Evolutionary conservation across 2,113 vertebrate genomes (phyloP).

Genomic region (Accipiter cooperii): DNA sequence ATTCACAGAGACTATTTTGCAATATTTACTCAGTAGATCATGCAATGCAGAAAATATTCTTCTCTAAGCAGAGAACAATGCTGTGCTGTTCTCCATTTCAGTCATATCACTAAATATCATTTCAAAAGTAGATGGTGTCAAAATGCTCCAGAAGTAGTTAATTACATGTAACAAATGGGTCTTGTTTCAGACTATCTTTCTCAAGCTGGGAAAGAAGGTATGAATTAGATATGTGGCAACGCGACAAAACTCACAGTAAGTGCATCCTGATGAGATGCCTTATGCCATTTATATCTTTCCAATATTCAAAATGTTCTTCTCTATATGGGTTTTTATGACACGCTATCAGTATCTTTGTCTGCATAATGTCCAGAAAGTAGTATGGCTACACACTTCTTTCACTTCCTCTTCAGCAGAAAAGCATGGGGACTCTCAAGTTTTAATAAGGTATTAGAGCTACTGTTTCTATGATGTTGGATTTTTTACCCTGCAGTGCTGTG

Average conservation of each 20-base stretch:
- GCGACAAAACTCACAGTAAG: not conserved
- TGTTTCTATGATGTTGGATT: rapidly evolving
- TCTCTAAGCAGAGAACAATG: not conserved
- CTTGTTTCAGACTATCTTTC: not conserved
- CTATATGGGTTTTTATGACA: not conserved
- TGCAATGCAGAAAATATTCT: not conserved
- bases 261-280: not conserved
- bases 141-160: not conserved
- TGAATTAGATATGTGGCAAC: not conserved
- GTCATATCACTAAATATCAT: not conserved
- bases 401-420: not conserved
- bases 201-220: not conserved
- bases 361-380: not conserved
- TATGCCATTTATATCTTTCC: not conserved
- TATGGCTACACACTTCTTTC: not conserved
- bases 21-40: not conserved
- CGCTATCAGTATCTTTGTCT: not conserved
- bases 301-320: not conserved
- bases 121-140: not conserved
- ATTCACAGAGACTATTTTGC: not conserved
- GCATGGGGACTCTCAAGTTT: not conserved
- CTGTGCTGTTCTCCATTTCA: not conserved
- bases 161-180: not conserved
- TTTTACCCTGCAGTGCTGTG: rapidly evolving
- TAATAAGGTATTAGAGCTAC: not conserved